Evolutionary conservation across 1,140 invertebrate genomes (phyloP).

Genomic region (Drosophila pseudoananassae): DNA sequence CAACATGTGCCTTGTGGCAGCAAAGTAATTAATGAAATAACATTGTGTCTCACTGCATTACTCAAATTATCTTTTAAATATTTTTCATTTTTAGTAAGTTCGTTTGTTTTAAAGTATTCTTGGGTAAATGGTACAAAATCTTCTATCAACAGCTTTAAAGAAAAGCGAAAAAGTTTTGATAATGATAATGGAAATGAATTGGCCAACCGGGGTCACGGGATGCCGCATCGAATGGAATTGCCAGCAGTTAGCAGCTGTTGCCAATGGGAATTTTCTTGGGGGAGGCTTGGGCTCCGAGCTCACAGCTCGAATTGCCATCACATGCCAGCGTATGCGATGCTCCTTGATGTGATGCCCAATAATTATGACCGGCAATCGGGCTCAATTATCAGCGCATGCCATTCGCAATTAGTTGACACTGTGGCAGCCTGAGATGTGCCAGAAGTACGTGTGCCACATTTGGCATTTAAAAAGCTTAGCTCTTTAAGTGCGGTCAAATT

Average conservation of each 20-base stretch:
- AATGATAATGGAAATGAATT: constrained; percentile 82
- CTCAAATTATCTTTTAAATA: no score
- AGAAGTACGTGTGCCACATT: constrained; percentile 22
- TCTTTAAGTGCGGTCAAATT: constrained; percentile 60
- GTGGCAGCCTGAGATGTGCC: constrained; percentile 41
- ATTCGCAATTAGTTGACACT: constrained; percentile 65
- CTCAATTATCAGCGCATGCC: constrained; percentile 57
- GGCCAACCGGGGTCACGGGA: constrained; percentile 30
- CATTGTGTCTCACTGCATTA: no score
- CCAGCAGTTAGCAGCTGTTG: constrained; percentile 71
- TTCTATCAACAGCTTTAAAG: constrained; percentile 41
- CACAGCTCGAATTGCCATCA: constrained; percentile 32
- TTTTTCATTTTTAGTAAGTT: background rate
- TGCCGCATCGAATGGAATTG: constrained; percentile 38
- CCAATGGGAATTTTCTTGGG: constrained; percentile 30
- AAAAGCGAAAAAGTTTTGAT: constrained; percentile 72
- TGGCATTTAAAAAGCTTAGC: constrained; percentile 40
- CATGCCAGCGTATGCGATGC: constrained; percentile 46
- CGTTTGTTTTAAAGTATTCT: background rate
- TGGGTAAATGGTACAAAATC: constrained; percentile 4
- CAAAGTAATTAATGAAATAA: no score
- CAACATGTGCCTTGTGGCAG: no score
- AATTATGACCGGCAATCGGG: constrained; percentile 56
- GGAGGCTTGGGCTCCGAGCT: background rate
- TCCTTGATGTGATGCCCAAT: constrained; percentile 46